Evolutionary conservation across 2,888 invertebrate genomes (phyloP).

Genomic region (Congeria kusceri): DNA sequence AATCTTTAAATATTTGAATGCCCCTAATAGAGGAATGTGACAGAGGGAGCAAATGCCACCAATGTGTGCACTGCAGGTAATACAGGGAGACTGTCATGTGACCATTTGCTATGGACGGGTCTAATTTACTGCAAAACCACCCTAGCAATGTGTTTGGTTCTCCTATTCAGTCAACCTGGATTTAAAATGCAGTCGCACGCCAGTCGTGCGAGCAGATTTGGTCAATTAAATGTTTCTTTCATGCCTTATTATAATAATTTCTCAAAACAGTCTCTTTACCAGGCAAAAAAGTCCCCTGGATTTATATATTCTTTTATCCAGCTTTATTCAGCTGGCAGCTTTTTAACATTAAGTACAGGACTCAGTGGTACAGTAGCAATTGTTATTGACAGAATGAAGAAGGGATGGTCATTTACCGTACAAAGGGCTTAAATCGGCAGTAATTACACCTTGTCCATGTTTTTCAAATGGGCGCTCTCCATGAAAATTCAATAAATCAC

Average conservation of each 20-base stretch:
- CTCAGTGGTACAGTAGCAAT: slow-evolving; percentile 21
- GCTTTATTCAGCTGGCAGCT: background rate
- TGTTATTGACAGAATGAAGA: slow-evolving; percentile 29
- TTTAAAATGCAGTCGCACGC: slow-evolving; percentile 38
- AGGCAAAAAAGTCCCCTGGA: slow-evolving; percentile 10
- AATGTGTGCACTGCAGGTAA: too few relatives aligned
- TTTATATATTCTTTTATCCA: slow-evolving; percentile 30
- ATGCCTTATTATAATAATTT: slow-evolving; percentile 35
- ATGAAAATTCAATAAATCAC: slow-evolving; percentile 67
- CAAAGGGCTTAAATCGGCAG: slow-evolving; percentile 53
- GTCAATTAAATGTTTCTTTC: slow-evolving; percentile 18
- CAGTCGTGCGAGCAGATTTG: slow-evolving; percentile 38
- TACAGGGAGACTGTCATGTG: too few relatives aligned
- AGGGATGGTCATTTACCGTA: slow-evolving; percentile 52
- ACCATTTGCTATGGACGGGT: too few relatives aligned
- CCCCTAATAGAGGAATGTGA: slow-evolving; percentile 1
- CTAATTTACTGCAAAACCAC: too few relatives aligned
- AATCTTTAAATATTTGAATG: slow-evolving; percentile 10
- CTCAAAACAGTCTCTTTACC: slow-evolving; percentile 8
- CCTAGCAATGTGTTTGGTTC: too few relatives aligned
- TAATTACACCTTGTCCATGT: slow-evolving; percentile 60
- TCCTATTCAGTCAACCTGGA: slow-evolving; percentile 34
- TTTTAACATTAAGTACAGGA: slow-evolving; percentile 10
- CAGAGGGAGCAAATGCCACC: background rate
- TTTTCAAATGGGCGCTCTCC: slow-evolving; percentile 47